Evolutionary conservation across 2,888 invertebrate species (phyloP).

Genomic region (Erpobdella octoculata): DNA sequence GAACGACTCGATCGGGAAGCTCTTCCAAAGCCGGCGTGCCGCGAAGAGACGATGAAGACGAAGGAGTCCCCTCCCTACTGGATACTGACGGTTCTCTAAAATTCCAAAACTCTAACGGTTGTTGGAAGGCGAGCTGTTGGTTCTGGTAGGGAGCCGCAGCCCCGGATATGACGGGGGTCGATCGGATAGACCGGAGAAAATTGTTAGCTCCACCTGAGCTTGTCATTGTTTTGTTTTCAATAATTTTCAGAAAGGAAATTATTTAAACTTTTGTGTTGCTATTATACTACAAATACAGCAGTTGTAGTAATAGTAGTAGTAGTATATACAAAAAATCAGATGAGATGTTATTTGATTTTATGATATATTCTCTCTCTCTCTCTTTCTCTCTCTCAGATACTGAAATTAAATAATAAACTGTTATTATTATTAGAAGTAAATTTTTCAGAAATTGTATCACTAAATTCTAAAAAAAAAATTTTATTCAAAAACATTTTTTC

Average conservation of each 20-base stretch:
- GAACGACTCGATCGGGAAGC: slow-evolving; percentile 1
- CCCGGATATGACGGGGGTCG: background rate
- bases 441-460: too few species aligned
- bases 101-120: slow-evolving; percentile 2
- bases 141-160: background rate
- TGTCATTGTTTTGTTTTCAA: too few species aligned
- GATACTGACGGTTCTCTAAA: slow-evolving; percentile 10
- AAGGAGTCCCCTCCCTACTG: slow-evolving; percentile 15
- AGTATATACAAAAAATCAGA: too few species aligned
- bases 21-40: slow-evolving; percentile 6
- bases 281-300: background rate
- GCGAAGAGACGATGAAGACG: background rate
- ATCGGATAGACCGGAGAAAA: slow-evolving; percentile 8
- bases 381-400: too few species aligned
- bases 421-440: too few species aligned
- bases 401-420: too few species aligned
- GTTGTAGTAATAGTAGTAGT: too few species aligned
- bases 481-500: too few species aligned
- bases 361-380: too few species aligned
- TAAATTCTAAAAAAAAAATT: too few species aligned
- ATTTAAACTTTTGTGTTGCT: background rate
- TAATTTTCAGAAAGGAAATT: too few species aligned
- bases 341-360: too few species aligned
- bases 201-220: background rate
- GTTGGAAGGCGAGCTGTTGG: background rate